These are phyloP conservation scores for Cebuella pygmaea DNA, from an alignment of 2,797 vertebrate genomes.

Conservation along the genomic window DNA sequence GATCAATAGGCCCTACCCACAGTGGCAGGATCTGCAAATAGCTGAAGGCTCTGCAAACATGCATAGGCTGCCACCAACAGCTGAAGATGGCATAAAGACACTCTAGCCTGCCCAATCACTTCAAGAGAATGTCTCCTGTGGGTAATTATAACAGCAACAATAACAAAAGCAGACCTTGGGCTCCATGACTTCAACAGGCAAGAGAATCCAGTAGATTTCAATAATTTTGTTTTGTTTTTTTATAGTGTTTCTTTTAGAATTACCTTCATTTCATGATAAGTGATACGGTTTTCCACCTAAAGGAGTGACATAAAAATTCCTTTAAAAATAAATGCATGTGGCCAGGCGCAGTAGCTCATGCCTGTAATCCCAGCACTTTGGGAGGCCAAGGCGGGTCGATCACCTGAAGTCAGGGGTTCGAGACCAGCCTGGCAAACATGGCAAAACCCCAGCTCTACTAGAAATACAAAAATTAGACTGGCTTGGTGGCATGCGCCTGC, in stretches of 20 bases:
- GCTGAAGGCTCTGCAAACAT: neutral
- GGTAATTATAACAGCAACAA: neutral
- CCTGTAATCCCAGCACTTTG: no score
- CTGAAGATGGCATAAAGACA: neutral
- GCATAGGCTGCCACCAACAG: fast-evolving
- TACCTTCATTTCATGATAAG: neutral
- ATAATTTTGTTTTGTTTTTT: neutral
- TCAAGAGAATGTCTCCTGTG: neutral
- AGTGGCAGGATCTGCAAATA: neutral
- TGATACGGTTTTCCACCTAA: neutral
- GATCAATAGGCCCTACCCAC: neutral
- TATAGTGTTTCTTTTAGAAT: constrained; percentile 3
- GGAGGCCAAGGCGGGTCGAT: no score
- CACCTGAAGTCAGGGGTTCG: no score
- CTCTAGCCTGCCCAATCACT: neutral
- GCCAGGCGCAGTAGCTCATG: no score
- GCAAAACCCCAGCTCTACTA: no score
- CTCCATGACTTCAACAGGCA: neutral
- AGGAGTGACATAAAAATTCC: neutral
- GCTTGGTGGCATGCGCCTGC: no score
- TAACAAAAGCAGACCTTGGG: neutral
- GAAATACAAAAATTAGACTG: no score
- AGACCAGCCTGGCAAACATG: no score
- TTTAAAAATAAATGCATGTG: neutral
- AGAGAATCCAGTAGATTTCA: neutral